Evolutionary conservation across 1,140 invertebrate species (phyloP), one percentile per base, ranked within the genome.

Genomic region (Stratiolaelaps scimitus): DNA sequence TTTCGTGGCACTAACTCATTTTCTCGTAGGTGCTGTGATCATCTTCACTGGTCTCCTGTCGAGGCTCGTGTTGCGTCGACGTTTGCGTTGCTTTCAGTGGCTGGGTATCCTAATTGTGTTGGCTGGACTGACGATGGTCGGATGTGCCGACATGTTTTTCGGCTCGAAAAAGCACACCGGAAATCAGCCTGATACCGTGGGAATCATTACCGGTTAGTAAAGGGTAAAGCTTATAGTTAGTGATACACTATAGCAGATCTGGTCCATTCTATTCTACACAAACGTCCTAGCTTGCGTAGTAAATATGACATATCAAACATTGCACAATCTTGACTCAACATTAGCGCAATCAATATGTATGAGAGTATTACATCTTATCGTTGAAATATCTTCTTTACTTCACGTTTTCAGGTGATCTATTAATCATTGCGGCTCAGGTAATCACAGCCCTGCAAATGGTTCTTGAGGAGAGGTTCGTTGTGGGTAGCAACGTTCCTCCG

Each of bases 381-480:
- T 10, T 40, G 5, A 40, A 40, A 40, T 40, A n/a, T n/a, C n/a
- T n/a, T n/a, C 34, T 40, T 6, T 40, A 40, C 10, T 40, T 40
- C 5, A 40, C 10, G 64, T 71, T 71, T 77, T 46, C 69, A 81
- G 92, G 93, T 29, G 91, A 98, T 78, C 74, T 93, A 34, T 78
- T 97, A 1, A 93, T 97, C 70, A 82, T 97, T 47, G 83, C 87
- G 71, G 91, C 92, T 2, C 90, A 92, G 72, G 83, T 96, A 44
- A 83, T 96, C 69, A 85, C 85, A n/a, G 86, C 90, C 0, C 79
- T 83, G 60, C 90, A 95, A 78, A 93, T 95, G 86, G 89, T 95
- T 0, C 83, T 89, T 64, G 92, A 97, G 78, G 91, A 97, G 75
- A 92, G 90, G 77, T 92, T 84, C 78, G 81, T 95, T 0, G 77